These are phyloP conservation scores for Odontothrips loti DNA, from an alignment of 2,888 invertebrate genomes.

Conservation along the genomic window DNA sequence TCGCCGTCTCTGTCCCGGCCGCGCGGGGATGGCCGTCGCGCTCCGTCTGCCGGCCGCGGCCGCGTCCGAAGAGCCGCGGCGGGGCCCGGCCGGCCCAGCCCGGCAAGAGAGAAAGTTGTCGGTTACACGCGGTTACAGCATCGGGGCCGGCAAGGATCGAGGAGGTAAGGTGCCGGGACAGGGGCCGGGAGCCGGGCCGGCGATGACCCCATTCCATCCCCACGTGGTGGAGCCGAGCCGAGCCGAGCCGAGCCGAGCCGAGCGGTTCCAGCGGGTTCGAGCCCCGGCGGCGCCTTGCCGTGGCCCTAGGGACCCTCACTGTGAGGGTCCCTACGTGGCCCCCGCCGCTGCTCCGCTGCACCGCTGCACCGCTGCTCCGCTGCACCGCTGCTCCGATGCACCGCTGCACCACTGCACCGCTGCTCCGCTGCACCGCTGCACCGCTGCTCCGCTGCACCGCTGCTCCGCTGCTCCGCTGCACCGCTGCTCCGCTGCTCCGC, in stretches of 20 bases:
- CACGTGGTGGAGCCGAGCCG: not conserved
- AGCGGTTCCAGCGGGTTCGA: not conserved
- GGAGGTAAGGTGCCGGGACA: not conserved
- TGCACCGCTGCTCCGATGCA: not conserved
- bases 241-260: not conserved
- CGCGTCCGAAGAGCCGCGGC: not conserved
- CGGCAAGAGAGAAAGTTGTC: constrained; percentile 22
- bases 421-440: too few relatives aligned
- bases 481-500: too few relatives aligned
- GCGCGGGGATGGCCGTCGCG: too few relatives aligned
- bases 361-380: too few relatives aligned
- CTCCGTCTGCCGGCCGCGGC: not conserved
- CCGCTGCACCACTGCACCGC: too few relatives aligned
- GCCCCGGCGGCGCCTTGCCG: not conserved
- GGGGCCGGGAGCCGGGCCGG: not conserved
- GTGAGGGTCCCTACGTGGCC: too few relatives aligned
- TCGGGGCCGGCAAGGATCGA: not conserved
- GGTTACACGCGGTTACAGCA: constrained; percentile 24
- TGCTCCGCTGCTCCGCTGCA: too few relatives aligned
- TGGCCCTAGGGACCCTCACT: too few relatives aligned
- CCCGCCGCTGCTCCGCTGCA: too few relatives aligned
- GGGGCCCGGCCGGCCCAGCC: not conserved
- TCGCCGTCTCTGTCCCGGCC: too few relatives aligned
- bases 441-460: too few relatives aligned
- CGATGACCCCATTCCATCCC: not conserved